Percentiles rank a stretch among this genome's conserved stretches.
Evolutionary conservation across 1,140 invertebrate species (phyloP).

Genomic region (Solenopsis invicta): DNA sequence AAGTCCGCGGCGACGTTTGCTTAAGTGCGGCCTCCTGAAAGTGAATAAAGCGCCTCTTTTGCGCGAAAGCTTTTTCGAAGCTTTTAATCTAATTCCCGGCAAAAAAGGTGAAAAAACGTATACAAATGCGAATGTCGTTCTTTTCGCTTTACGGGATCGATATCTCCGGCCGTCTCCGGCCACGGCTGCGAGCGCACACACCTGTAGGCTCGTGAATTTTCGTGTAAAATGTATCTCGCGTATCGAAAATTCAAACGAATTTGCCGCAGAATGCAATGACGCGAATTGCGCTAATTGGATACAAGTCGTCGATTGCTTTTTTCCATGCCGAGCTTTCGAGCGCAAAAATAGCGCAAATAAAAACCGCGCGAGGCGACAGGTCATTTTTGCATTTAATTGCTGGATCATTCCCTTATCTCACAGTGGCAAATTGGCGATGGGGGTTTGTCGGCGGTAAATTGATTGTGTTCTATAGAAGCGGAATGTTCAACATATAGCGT

Average conservation of each 20-base stretch:
- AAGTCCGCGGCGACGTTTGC: constrained; percentile 44
- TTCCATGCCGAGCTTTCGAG: constrained; percentile 5
- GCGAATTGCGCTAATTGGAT: constrained; percentile 55
- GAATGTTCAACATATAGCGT: constrained; percentile 38
- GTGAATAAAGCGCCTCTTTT: constrained; percentile 2
- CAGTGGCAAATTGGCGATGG: constrained; percentile 59
- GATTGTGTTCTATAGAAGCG: constrained; percentile 35
- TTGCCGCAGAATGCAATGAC: constrained; percentile 47
- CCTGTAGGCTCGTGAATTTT: constrained; percentile 2
- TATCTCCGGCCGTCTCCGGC: not conserved
- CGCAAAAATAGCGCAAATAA: constrained; percentile 53
- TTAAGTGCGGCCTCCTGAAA: constrained; percentile 11
- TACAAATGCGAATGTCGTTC: not conserved
- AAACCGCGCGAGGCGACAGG: constrained; percentile 41
- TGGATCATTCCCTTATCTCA: constrained; percentile 59
- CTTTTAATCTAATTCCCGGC: constrained; percentile 19
- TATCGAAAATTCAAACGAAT: constrained; percentile 52
- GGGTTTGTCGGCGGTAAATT: constrained; percentile 59
- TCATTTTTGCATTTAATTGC: constrained; percentile 63
- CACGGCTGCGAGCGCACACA: not conserved
- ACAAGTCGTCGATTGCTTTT: constrained; percentile 58
- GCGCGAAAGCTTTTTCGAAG: constrained; percentile 9
- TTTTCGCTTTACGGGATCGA: not conserved
- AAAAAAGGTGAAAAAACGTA: not conserved
- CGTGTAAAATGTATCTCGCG: constrained; percentile 8